phyloP scores from a whole-genome alignment of 2,888 invertebrate genomes.

The Plagodis pulveraria region DNA sequence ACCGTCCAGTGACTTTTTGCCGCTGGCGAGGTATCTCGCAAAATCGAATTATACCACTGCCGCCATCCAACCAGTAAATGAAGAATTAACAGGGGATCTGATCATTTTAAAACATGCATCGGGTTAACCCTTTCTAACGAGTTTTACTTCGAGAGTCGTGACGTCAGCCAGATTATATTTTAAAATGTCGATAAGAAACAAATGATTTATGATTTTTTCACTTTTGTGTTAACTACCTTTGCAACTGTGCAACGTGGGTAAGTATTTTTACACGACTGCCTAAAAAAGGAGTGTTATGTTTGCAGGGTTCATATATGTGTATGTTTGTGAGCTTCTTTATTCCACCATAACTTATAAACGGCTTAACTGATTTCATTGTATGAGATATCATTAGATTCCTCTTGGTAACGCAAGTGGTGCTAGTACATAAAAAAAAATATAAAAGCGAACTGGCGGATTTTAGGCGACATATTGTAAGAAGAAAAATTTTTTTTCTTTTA shows the following conservation, averaged over 20 bases:
- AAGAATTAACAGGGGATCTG: slow-evolving; percentile 80
- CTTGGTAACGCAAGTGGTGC: too few relatives aligned
- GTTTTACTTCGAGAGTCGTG: slow-evolving; percentile 49
- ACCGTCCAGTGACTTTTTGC: slow-evolving; percentile 70
- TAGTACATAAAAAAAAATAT: too few relatives aligned
- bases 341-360: too few relatives aligned
- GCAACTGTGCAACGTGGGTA: not conserved
- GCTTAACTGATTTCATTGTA: too few relatives aligned
- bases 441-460: too few relatives aligned
- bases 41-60: slow-evolving; percentile 72
- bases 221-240: not conserved
- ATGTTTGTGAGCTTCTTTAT: too few relatives aligned
- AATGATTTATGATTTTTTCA: not conserved
- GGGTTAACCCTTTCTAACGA: slow-evolving; percentile 77
- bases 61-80: slow-evolving; percentile 81
- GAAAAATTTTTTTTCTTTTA: too few relatives aligned
- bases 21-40: slow-evolving; percentile 56
- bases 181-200: slow-evolving; percentile 4
- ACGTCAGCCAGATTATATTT: slow-evolving; percentile 10
- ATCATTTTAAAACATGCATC: slow-evolving; percentile 83
- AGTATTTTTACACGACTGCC: too few relatives aligned
- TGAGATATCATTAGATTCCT: too few relatives aligned
- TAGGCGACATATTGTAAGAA: too few relatives aligned
- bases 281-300: too few relatives aligned
- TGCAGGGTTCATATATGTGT: too few relatives aligned